Conservation (phyloP, 2,113 vertebrate genomes). For the Alligator mississippiensis region DNA sequence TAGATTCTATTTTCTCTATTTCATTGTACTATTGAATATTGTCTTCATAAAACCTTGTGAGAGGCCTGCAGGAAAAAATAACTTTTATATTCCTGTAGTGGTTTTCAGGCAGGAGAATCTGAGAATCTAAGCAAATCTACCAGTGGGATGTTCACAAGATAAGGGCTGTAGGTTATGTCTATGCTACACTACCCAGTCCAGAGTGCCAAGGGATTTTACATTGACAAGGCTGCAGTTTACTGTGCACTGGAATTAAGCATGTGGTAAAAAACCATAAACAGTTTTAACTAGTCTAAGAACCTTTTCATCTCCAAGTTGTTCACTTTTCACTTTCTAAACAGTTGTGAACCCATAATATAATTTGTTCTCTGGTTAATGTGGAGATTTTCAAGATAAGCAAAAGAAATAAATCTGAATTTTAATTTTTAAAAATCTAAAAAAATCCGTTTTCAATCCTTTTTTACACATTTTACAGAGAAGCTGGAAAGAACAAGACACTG, state of each 20-base stretch:
- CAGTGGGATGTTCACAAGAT: neutral
- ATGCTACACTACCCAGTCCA: neutral
- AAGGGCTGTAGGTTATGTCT: neutral
- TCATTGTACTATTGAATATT: neutral
- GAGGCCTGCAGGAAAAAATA: neutral
- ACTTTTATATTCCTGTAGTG: neutral
- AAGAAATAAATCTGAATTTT: neutral
- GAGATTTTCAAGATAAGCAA: neutral
- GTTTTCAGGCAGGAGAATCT: neutral
- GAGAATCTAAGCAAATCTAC: neutral
- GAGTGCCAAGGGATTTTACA: neutral
- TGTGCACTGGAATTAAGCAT: neutral
- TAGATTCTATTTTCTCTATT: neutral
- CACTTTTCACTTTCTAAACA: neutral
- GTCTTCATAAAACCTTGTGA: neutral
- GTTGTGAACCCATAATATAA: neutral
- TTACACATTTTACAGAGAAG: neutral
- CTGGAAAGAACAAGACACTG: neutral
- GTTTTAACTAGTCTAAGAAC: neutral
- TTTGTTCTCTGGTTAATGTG: neutral
- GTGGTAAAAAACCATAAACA: neutral
- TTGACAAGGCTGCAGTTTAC: neutral
- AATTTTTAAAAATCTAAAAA: neutral
- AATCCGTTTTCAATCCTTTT: neutral
- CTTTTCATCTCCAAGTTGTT: neutral